phyloP scores from a whole-genome alignment of 2,113 vertebrate genomes.

The Lamprologus ornatipinnis region DNA sequence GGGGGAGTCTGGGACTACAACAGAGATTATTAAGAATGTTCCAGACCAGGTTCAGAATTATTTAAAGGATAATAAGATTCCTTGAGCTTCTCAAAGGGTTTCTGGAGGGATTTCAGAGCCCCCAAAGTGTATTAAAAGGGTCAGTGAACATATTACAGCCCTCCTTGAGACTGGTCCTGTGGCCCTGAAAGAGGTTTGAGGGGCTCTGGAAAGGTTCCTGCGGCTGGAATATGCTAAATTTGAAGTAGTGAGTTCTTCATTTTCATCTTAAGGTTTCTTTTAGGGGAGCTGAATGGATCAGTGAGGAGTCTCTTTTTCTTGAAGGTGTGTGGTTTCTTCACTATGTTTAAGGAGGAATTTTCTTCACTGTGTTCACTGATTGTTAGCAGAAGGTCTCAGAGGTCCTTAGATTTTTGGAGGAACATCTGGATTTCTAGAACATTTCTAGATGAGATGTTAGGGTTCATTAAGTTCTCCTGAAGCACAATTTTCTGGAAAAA shows the following conservation, averaged over 20 bases:
- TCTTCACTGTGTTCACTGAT: background rate
- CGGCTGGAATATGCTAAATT: background rate
- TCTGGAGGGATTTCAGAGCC: background rate
- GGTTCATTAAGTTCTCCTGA: background rate
- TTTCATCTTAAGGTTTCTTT: background rate
- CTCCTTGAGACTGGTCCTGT: background rate
- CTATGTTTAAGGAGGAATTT: background rate
- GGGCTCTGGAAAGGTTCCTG: background rate
- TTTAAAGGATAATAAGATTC: background rate
- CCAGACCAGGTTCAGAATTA: background rate
- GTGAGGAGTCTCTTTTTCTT: background rate
- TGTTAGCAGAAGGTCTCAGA: background rate
- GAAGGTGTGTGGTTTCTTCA: background rate
- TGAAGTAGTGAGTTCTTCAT: background rate
- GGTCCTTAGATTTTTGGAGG: background rate
- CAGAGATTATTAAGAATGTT: background rate
- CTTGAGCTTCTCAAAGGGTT: background rate
- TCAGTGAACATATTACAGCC: background rate
- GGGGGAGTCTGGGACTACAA: background rate
- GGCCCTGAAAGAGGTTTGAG: background rate
- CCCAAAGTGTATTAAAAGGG: background rate
- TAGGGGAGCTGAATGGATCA: background rate
- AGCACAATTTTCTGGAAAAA: background rate
- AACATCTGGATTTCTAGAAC: background rate
- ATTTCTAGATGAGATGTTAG: background rate